phyloP scores from a whole-genome alignment of 2,113 vertebrate species.

The Mystacornis crossleyi region DNA sequence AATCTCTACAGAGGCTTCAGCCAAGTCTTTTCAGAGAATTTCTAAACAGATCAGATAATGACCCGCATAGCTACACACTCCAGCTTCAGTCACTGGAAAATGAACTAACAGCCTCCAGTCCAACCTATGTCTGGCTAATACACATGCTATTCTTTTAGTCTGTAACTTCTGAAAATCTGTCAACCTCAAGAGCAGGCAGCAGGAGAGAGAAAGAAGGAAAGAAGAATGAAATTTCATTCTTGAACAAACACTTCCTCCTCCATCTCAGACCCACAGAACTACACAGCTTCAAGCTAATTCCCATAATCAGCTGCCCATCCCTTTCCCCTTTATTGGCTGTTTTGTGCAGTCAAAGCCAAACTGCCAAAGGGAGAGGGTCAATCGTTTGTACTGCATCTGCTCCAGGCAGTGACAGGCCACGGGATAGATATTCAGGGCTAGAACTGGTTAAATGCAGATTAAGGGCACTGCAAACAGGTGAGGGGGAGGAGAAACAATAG shows the following conservation, averaged over 20 bases:
- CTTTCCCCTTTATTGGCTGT: conserved; percentile 43
- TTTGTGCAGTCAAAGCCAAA: conserved; percentile 35
- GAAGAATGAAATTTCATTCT: not conserved
- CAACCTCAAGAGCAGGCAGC: not conserved
- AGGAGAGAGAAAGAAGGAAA: not conserved
- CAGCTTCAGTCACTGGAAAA: not conserved
- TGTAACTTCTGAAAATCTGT: not conserved
- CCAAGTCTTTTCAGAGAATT: not conserved
- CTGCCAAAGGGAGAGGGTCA: conserved; percentile 14
- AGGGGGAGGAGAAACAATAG: not conserved
- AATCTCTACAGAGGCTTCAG: not conserved
- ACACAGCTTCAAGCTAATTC: not conserved
- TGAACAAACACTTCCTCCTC: not conserved
- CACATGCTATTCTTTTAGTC: not conserved
- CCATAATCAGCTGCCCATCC: not conserved
- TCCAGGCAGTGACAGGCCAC: not conserved
- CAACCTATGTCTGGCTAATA: not conserved
- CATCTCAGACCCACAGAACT: not conserved
- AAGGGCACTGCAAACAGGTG: not conserved
- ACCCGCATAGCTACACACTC: not conserved
- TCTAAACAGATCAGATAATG: not conserved
- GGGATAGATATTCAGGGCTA: not conserved
- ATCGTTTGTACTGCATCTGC: not conserved
- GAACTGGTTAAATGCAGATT: conserved; percentile 28
- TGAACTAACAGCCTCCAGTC: not conserved